Evolutionary conservation across 2,797 vertebrate genomes (phyloP).

Genomic region (Acridotheres tristis): DNA sequence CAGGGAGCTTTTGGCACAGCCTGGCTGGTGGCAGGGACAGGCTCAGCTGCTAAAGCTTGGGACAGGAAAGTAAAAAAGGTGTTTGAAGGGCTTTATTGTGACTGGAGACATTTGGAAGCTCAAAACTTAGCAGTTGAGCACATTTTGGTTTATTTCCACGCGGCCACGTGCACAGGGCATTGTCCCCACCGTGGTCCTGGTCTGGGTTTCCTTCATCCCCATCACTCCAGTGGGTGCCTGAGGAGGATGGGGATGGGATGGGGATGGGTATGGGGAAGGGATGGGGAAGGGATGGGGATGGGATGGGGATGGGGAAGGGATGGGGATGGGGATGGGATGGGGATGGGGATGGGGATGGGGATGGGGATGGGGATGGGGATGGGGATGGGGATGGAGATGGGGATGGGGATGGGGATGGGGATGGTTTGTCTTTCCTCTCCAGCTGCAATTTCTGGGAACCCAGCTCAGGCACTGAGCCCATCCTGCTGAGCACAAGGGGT

Average conservation of each 20-base stretch:
- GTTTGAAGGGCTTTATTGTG: background rate
- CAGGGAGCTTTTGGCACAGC: accelerated
- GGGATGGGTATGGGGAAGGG: background rate
- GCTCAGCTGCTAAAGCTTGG: background rate
- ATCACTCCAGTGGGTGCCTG: accelerated
- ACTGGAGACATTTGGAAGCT: background rate
- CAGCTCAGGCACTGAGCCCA: accelerated
- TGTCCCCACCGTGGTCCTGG: accelerated
- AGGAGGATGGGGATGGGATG: background rate
- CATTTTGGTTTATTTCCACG: accelerated
- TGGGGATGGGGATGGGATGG: background rate
- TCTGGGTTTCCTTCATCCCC: background rate
- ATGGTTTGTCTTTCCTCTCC: background rate
- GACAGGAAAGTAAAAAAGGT: background rate
- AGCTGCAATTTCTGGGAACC: background rate
- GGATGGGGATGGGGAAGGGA: too few species aligned
- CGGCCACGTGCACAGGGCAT: background rate
- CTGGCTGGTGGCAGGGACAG: background rate
- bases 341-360: background rate
- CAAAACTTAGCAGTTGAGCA: background rate
- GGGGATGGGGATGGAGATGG: background rate
- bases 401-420: too few species aligned
- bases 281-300: too few species aligned
- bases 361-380: too few species aligned
- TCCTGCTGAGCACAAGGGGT: background rate